These are phyloP conservation scores for Phallusia fumigata DNA, from an alignment of 23 tunicate genomes.

Conservation along the genomic window DNA sequence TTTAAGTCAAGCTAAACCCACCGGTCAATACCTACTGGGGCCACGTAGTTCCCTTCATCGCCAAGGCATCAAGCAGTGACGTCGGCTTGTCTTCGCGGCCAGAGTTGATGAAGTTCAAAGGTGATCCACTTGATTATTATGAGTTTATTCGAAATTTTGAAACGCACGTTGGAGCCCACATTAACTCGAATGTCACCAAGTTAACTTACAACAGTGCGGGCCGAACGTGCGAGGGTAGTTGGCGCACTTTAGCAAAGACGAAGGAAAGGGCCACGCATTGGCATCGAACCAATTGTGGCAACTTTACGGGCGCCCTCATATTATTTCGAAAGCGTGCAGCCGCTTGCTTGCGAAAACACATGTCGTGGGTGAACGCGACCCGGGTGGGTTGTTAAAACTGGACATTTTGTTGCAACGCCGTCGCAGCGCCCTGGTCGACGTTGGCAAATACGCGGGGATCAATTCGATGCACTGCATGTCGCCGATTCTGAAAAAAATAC, in stretches of 20 bases:
- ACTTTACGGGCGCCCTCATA: neutral
- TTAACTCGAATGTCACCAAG: neutral
- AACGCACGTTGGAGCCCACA: neutral
- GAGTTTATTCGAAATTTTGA: conserved; percentile 10
- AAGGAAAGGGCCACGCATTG: neutral
- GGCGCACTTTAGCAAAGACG: conserved; percentile 11
- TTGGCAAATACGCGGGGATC: neutral
- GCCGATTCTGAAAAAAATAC: conserved; percentile 13
- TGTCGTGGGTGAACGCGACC: neutral
- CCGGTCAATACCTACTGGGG: no score
- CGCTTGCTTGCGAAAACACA: neutral
- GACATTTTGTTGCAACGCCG: neutral
- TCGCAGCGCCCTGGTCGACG: conserved; percentile 1
- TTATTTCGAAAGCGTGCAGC: neutral
- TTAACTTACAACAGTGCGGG: conserved; percentile 7
- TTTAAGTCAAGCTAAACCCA: no score
- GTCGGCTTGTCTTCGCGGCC: neutral
- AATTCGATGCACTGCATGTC: conserved; percentile 10
- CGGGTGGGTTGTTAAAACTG: neutral
- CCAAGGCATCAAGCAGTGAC: neutral
- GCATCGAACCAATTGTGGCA: neutral
- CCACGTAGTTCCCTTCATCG: no score
- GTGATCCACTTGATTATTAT: conserved; percentile 8
- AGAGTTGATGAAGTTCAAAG: neutral
- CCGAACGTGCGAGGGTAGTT: neutral